These are phyloP conservation scores for Grus americana DNA, from an alignment of 2,113 vertebrate species.

Conservation along the genomic window DNA sequence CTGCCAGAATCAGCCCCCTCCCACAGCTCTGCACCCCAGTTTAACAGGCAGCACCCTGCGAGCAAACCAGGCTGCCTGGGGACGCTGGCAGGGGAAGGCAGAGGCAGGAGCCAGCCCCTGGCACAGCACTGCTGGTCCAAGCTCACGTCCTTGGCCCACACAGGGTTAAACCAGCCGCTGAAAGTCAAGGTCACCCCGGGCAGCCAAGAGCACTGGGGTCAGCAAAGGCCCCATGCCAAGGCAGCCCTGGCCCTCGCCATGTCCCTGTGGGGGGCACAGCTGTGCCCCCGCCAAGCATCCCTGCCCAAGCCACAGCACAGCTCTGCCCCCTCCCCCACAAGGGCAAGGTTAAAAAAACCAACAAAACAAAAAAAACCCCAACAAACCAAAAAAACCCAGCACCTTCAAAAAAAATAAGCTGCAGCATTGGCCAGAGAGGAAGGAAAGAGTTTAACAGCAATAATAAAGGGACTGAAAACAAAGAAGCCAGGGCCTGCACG, in stretches of 20 bases:
- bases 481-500: slow-evolving; percentile 47
- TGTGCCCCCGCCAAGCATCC: not conserved
- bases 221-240: not conserved
- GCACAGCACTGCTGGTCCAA: not conserved
- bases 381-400: not conserved
- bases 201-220: not conserved
- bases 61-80: rapidly evolving
- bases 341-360: not conserved
- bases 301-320: rapidly evolving
- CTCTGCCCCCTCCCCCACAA: not conserved
- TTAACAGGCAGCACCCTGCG: not conserved
- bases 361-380: not conserved
- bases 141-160: not conserved
- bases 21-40: not conserved
- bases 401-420: not conserved
- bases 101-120: not conserved
- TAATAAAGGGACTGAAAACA: slow-evolving; percentile 33
- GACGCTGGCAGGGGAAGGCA: not conserved
- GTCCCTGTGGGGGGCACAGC: rapidly evolving
- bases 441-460: not conserved
- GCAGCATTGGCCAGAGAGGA: not conserved
- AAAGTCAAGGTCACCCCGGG: slow-evolving; percentile 45
- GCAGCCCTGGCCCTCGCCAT: not conserved
- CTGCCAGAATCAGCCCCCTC: not conserved
- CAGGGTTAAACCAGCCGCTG: not conserved